A percentile compares a stretch with the other conserved stretches of the same genome.
Conservation (phyloP, 2,797 vertebrate species). For the Gallirallus australis region DNA sequence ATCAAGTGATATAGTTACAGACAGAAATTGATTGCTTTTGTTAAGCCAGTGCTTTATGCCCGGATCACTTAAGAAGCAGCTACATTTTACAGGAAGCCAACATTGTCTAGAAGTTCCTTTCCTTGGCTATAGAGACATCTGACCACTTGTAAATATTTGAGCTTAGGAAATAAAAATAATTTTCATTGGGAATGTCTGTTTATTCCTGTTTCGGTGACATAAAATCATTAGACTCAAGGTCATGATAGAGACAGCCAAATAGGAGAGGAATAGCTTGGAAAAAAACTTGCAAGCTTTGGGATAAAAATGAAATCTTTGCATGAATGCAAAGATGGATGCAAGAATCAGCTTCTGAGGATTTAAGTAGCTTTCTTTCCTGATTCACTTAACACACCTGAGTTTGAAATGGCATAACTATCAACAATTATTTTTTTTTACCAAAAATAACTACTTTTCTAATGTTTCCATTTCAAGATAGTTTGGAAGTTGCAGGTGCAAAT, state of each 20-base stretch:
- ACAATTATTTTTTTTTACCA: too few relatives aligned
- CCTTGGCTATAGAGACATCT: background rate
- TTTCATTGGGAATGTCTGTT: background rate
- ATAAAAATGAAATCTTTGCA: background rate
- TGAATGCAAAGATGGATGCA: background rate
- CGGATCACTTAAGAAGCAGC: background rate
- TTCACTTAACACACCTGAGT: background rate
- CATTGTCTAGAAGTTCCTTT: slow-evolving; percentile 39
- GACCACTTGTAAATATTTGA: slow-evolving; percentile 29
- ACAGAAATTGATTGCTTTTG: background rate
- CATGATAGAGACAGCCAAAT: background rate
- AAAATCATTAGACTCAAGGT: background rate
- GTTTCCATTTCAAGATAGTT: background rate
- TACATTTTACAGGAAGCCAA: slow-evolving; percentile 3
- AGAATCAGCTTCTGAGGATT: background rate
- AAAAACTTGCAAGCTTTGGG: background rate
- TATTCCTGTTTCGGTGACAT: slow-evolving; percentile 18
- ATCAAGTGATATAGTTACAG: background rate
- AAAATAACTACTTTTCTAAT: background rate
- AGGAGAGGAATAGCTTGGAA: background rate
- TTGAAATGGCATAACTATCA: background rate
- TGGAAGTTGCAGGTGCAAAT: background rate
- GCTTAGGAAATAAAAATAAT: slow-evolving; percentile 8
- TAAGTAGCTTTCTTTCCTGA: background rate
- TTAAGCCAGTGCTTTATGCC: background rate